Base-by-base conservation (phyloP, 1,140 invertebrate genomes). In the Stenopsyche tienmushanensis region DNA sequence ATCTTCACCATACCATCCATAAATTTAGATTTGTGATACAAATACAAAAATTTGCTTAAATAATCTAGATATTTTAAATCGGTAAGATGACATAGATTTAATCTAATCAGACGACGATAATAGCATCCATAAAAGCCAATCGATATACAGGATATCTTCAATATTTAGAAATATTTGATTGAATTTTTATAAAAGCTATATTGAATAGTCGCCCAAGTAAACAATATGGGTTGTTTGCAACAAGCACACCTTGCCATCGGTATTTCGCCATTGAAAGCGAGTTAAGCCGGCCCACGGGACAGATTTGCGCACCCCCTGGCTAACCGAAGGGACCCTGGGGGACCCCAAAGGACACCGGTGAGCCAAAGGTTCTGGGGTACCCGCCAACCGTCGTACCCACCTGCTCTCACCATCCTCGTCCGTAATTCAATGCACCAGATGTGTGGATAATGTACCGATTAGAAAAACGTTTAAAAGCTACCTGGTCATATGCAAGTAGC, bases 361-460 rank as follows among this genome's bases (percentile, higher is more conserved):
- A 34, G 29, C 29, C 29, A 34, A n/a, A n/a, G n/a, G n/a, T n/a
- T n/a, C n/a, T 34, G 54, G 54, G 34, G 34, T 29, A 23, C 39
- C 52, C 52, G 29, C 39, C 54, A 57, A 57, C 54, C 54, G 54
- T 57, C 54, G 18, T 57, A 57, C 54, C 54, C 54, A 57, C 54
- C 54, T 57, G 54, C 54, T 57, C 54, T 2, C 2, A 10, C 5
- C 47, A 42, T 3, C 24, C 26, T 29, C 52, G 26, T 24, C 45
- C 25, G 15, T n/a, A n/a, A n/a, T n/a, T 54, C 24, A 52, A 21
- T n/a, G 25, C 52, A 57, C 54, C 54, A 57, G 54, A 57, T 57
- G 54, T 57, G 54, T 57, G 54, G 54, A 57, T 57, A 57, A 57
- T 57, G 54, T 57, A 34, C 26, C 54, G 54, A 57, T 57, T 57